Percentiles rank a stretch among this genome's conserved stretches.
Evolutionary conservation across 2,888 invertebrate genomes (phyloP).

Genomic region (Sussaba pulchella): DNA sequence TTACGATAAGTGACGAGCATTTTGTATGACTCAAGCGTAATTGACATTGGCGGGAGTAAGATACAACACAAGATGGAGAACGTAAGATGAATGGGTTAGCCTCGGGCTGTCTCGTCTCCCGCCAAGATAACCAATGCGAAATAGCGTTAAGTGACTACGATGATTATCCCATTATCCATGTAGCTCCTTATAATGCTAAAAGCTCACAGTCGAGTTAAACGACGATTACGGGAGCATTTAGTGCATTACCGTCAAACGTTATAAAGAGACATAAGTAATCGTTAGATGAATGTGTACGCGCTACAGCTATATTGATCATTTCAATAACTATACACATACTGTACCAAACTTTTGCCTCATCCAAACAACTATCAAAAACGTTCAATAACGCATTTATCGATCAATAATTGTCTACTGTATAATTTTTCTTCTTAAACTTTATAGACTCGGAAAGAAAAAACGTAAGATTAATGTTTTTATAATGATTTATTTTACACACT

Average conservation of each 20-base stretch:
- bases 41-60: not conserved
- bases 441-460: not conserved
- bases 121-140: conserved; percentile 70
- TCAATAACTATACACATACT: not conserved
- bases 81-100: conserved; percentile 45
- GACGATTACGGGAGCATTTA: conserved; percentile 65
- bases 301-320: not conserved
- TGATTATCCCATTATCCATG: conserved; percentile 71
- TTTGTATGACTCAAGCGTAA: too few relatives aligned
- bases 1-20: too few relatives aligned
- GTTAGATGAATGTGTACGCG: conserved; percentile 21
- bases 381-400: too few relatives aligned
- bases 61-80: conserved; percentile 31
- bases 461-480: conserved; percentile 69
- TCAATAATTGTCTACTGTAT: too few relatives aligned
- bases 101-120: conserved; percentile 40
- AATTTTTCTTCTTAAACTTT: too few relatives aligned
- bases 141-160: conserved; percentile 71
- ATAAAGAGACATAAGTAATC: conserved; percentile 58
- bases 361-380: not conserved
- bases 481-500: conserved; percentile 83
- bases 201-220: conserved; percentile 67
- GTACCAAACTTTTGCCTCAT: not conserved
- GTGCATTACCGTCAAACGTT: conserved; percentile 61
- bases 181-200: conserved; percentile 68